phyloP scores from a whole-genome alignment of 2,888 invertebrate genomes.

The Capitulum mitella region DNA sequence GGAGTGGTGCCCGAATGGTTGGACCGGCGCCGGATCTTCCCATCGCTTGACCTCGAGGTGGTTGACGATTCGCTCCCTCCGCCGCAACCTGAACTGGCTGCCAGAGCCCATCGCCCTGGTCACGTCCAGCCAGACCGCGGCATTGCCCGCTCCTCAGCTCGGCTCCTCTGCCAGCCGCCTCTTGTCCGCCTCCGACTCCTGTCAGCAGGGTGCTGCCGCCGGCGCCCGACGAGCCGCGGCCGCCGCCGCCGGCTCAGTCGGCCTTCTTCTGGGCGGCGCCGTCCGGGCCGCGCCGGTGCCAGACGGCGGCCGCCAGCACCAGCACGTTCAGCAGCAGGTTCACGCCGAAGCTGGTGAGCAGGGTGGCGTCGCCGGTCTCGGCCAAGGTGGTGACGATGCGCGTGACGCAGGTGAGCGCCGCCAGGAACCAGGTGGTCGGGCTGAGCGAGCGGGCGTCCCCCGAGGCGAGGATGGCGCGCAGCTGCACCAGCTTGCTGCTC shows the following conservation, averaged over 20 bases:
- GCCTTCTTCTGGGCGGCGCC: background rate
- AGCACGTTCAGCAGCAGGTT: background rate
- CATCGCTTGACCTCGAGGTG: too few species aligned
- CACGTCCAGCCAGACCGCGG: too few species aligned
- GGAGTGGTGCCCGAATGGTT: too few species aligned
- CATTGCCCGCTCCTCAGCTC: too few species aligned
- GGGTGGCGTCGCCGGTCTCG: background rate
- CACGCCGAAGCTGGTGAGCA: background rate
- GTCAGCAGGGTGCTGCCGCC: too few species aligned
- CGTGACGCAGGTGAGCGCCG: background rate
- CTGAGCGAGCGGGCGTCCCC: background rate
- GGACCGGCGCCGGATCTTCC: too few species aligned
- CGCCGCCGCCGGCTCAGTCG: background rate
- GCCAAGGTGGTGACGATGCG: conserved; percentile 18
- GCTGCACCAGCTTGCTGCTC: conserved; percentile 14
- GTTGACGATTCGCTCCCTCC: too few species aligned
- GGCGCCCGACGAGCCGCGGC: too few species aligned
- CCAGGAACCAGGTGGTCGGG: conserved; percentile 11
- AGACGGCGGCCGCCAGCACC: background rate
- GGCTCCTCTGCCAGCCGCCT: too few species aligned
- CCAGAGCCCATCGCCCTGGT: too few species aligned
- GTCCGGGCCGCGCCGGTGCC: background rate
- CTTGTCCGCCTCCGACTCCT: too few species aligned
- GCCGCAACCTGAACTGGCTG: too few species aligned
- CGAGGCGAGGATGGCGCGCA: background rate